Evolutionary conservation across 23 tunicate species (phyloP), one percentile per base, ranked within the genome.

Genomic region (Halocynthia roretzi): DNA sequence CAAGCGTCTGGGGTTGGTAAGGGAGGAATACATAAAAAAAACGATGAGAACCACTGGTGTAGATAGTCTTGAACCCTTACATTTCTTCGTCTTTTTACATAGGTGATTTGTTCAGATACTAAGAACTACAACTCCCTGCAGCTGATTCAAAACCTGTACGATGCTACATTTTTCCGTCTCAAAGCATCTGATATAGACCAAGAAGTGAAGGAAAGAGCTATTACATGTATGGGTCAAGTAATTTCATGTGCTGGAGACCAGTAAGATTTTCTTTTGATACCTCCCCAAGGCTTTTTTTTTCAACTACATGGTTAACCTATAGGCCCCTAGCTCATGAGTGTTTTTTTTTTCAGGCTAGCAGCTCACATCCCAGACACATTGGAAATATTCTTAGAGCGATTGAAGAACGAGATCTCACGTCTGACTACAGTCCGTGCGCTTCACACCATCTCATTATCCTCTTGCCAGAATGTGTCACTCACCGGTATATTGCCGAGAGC

Each of bases 161-260:
- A 62, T 50, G 90, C 99, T 0, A 88, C 99, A n/a, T 66, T 94
- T 31, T 81, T 81, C 52, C 85, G 90, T 0, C 77, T 94, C 10
- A 78, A 87, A 77, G 84, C 94, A 6, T 85, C 99, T 4, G 96
- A 94, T 54, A 88, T 94, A 50, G 99, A 94, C 72, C 96, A 84
- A 75, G 99, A 94, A 51, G 99, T 94, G 64, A 94, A 94, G 65
- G 99, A 94, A 49, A 65, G 95, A 50, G 99, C 99, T 6, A 94
- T 94, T 18, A 87, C 86, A 7, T 94, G 99, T 74, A 88, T 88
- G 91, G 99, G 95, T n/a, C 90, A 82, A 54, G 81, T 94, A 48
- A 80, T 94, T 70, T 83, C 99, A 10, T 83, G 80, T 62, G 94
- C 94, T 31, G 98, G 98, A 14, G 67, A 81, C 81, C 77, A 80